Base-by-base conservation (phyloP, 2,113 vertebrate species). In the Ovis canadensis region DNA sequence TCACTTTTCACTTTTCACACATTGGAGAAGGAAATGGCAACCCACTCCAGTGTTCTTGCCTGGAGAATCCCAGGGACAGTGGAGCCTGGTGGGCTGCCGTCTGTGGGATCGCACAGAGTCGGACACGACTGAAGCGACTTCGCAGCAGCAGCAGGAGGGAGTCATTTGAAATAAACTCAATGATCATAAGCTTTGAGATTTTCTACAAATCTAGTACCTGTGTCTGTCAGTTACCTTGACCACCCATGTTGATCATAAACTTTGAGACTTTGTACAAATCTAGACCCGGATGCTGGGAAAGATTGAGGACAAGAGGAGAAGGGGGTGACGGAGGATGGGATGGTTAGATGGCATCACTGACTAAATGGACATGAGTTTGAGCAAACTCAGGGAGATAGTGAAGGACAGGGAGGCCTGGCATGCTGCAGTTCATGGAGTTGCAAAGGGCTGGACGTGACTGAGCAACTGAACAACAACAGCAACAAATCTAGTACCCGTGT, bases 141-240 rank as follows among this genome's bases (percentile, higher is more conserved):
- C 23, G 52, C 52, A 25, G 55, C 55, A 57, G 55, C 57, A 59
- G 57, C 57, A 59, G 57, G 10, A 78, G 57, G 33, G 91, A 81
- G 11, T 84, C 57, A 95, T 40, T 95, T 96, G 84, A 96, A 94
- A 80, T 95, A 96, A 94, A 90, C 27, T 96, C 52, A 74, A 40
- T 60, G 45, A 40, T 92, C 62, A 33, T 89, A 97, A 78, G 8
- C 40, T 90, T 92, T 96, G 80, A 97, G 54, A 85, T 19, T 48
- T 80, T 93, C 54, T 64, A 81, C 15, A 88, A 36, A 88, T 93
- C 45, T 95, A 21, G 10, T 77, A 80, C 59, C 93, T 45, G 14
- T 43, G 33, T 92, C 6, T 83, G 3, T 88, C 60, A 86, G 7
- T 94, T 93, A 93, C 43, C 29, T 97, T 83, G 55, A 94, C 43